Conservation (phyloP, 2,888 invertebrate species). For the Gnatocerus cornutus region DNA sequence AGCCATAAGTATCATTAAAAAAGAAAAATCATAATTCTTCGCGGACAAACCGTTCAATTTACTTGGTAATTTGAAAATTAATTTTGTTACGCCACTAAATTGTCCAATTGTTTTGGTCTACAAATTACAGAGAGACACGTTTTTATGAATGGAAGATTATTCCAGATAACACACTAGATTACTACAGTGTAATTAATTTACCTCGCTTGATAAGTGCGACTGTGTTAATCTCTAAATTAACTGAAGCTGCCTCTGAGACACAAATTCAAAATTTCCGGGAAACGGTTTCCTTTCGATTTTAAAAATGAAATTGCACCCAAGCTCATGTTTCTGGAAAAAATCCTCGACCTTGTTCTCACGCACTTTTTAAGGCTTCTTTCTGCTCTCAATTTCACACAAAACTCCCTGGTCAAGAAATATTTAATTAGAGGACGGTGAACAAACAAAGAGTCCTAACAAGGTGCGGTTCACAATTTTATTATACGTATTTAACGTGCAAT, state of each 20-base stretch:
- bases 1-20: conserved; percentile 1
- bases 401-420: conserved; percentile 29
- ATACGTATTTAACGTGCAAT: conserved; percentile 48
- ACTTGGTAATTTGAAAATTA: no score
- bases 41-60: neutral
- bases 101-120: neutral
- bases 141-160: conserved; percentile 10
- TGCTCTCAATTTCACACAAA: conserved; percentile 38
- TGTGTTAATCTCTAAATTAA: no score
- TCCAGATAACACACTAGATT: neutral
- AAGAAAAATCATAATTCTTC: neutral
- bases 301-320: neutral
- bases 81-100: neutral
- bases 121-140: neutral
- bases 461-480: conserved; percentile 50
- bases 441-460: conserved; percentile 48
- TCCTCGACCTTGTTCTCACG: conserved; percentile 30
- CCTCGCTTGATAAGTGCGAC: no score
- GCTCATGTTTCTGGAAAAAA: conserved; percentile 22
- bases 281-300: neutral
- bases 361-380: conserved; percentile 44
- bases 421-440: conserved; percentile 43
- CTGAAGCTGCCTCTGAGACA: no score
- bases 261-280: no score
- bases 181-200: no score